These are phyloP conservation scores for Aurelia aurita complex sp. Pacific DNA, from an alignment of 30 jellyfish, hydroid and myxozoan species.

Conservation along the genomic window DNA sequence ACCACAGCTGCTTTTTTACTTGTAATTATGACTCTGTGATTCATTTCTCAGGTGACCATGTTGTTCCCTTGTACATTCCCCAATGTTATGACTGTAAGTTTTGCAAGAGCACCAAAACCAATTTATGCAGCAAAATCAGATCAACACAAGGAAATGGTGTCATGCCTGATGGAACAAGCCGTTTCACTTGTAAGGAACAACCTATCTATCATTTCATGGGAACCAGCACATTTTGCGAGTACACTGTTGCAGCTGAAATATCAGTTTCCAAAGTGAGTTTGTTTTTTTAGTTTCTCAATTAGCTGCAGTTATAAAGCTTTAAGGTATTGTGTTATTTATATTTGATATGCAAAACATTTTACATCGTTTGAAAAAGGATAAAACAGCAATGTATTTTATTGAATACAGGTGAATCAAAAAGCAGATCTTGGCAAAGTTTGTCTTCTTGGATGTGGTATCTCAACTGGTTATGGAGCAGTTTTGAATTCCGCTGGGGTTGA, in stretches of 20 bases:
- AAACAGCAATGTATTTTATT: too few species aligned
- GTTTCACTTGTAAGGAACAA: constrained; percentile 87
- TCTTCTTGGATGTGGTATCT: constrained; percentile 97
- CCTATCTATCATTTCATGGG: constrained; percentile 94
- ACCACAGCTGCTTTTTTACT: neutral
- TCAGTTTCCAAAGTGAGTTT: constrained; percentile 82
- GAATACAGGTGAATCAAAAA: constrained; percentile 70
- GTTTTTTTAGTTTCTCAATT: neutral
- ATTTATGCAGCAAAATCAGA: constrained; percentile 87
- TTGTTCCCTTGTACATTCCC: constrained; percentile 94
- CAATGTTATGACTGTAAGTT: constrained; percentile 94
- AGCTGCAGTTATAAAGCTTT: too few species aligned
- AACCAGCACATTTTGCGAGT: constrained; percentile 89
- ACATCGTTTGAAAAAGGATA: too few species aligned
- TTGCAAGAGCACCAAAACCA: constrained; percentile 87
- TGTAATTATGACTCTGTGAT: neutral
- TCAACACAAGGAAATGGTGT: constrained; percentile 98
- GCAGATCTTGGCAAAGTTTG: constrained; percentile 95
- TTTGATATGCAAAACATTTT: too few species aligned
- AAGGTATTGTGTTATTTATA: too few species aligned
- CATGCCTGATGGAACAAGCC: constrained; percentile 98
- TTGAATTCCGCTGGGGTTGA: constrained; percentile 95
- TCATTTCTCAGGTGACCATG: constrained; percentile 91
- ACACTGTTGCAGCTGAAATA: constrained; percentile 96
- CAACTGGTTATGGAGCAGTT: constrained; percentile 99